Evolutionary conservation across 2,797 vertebrate genomes (phyloP).

Genomic region (Borostomias antarcticus): DNA sequence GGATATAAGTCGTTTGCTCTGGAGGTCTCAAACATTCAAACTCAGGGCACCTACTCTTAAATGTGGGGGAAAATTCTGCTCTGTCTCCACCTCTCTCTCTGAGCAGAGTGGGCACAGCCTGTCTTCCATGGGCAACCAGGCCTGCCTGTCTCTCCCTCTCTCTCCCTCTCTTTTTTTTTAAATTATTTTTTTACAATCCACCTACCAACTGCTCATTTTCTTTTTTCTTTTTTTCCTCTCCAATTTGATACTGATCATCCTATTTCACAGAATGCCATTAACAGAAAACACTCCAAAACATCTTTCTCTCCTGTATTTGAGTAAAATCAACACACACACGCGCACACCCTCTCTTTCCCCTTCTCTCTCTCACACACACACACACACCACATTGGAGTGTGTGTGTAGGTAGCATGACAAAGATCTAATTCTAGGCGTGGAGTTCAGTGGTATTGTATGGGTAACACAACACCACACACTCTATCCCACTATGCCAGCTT

Average conservation of each 20-base stretch:
- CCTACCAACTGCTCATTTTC: constrained; percentile 25
- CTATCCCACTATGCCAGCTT: constrained; percentile 47
- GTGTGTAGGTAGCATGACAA: constrained; percentile 53
- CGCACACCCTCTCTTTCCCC: background rate
- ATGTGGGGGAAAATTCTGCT: no score
- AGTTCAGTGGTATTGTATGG: constrained; percentile 42
- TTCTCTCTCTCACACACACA: background rate
- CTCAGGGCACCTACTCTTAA: no score
- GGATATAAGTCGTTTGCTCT: no score
- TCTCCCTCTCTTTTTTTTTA: constrained; percentile 12
- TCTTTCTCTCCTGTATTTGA: constrained; percentile 40
- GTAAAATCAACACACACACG: constrained; percentile 39
- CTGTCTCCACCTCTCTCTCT: no score
- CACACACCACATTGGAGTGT: constrained; percentile 44
- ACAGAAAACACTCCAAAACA: constrained; percentile 30
- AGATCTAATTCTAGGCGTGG: constrained; percentile 54
- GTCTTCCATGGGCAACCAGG: no score
- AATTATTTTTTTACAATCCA: constrained; percentile 11
- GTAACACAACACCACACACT: constrained; percentile 55
- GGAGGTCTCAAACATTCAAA: no score
- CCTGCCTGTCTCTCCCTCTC: background rate
- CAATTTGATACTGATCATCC: constrained; percentile 37
- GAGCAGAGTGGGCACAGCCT: no score
- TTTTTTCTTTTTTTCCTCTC: background rate
- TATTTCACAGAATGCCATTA: constrained; percentile 37